Evolutionary conservation across 1,140 invertebrate genomes (phyloP).

Genomic region (Anadara kagoshimensis): DNA sequence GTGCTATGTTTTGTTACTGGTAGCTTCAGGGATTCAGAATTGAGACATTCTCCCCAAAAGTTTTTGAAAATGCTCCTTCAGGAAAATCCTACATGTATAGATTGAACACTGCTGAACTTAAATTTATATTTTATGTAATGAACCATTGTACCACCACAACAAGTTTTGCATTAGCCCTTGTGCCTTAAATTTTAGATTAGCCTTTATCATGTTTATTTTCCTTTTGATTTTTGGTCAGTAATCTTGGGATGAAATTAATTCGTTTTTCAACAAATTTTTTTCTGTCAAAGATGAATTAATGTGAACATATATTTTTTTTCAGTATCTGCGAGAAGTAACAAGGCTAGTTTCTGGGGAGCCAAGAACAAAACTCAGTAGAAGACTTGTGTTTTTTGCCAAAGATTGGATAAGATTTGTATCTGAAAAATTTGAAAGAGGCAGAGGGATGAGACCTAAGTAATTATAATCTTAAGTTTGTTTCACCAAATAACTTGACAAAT

Average conservation of each 20-base stretch:
- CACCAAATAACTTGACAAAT: no score
- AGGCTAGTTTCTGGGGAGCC: conserved; percentile 78
- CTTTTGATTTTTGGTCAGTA: background rate
- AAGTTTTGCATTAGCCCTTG: no score
- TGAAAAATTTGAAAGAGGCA: conserved; percentile 86
- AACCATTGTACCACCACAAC: no score
- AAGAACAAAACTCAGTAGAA: conserved; percentile 63
- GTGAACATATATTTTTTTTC: conserved; percentile 59
- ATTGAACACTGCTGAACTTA: no score
- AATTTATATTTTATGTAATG: no score
- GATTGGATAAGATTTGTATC: conserved; percentile 92
- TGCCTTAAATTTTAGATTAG: no score
- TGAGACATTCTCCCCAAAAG: no score
- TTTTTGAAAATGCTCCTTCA: no score
- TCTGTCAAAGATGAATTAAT: background rate
- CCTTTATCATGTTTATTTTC: no score
- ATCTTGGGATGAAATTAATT: background rate
- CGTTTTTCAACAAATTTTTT: background rate
- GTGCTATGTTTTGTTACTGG: no score
- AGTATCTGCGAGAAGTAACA: conserved; percentile 89
- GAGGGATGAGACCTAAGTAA: conserved; percentile 87
- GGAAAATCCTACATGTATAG: no score
- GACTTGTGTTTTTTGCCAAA: conserved; percentile 84
- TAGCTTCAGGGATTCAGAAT: no score
- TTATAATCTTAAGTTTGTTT: background rate